Evolutionary conservation across 1,140 invertebrate species (phyloP).

Genomic region (Rhagoletis zephyria): DNA sequence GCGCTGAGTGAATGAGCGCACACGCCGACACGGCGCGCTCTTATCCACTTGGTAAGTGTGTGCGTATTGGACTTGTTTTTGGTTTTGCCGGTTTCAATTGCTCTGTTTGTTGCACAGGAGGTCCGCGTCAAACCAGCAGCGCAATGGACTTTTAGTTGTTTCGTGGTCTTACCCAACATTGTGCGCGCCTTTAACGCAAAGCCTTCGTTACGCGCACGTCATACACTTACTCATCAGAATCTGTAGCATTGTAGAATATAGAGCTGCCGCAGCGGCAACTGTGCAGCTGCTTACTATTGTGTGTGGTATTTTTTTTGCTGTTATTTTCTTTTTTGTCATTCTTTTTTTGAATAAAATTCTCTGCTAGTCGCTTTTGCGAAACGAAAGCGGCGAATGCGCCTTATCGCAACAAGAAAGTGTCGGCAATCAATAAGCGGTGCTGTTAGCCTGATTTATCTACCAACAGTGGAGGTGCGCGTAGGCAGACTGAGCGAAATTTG

Average conservation of each 20-base stretch:
- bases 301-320: not conserved
- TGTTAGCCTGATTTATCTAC: not conserved
- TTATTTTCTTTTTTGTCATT: not conserved
- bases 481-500: not conserved
- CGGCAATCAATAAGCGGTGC: not conserved
- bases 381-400: conserved; percentile 13
- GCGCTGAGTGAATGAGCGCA: conserved; percentile 21
- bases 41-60: not conserved
- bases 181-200: conserved; percentile 63
- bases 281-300: not conserved
- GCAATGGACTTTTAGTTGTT: conserved; percentile 73
- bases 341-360: not conserved
- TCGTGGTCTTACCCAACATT: conserved; percentile 73
- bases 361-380: not conserved
- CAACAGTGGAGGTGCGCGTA: no score
- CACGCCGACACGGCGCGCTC: not conserved
- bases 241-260: no score
- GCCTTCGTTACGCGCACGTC: conserved; percentile 38
- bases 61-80: not conserved
- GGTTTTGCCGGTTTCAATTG: conserved; percentile 46
- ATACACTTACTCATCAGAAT: conserved; percentile 29
- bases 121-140: conserved; percentile 71
- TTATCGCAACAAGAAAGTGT: conserved; percentile 18
- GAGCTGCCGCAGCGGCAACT: not conserved
- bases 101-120: conserved; percentile 59